Conservation (phyloP, 2,113 vertebrate genomes). For the Azemiops feae region DNA sequence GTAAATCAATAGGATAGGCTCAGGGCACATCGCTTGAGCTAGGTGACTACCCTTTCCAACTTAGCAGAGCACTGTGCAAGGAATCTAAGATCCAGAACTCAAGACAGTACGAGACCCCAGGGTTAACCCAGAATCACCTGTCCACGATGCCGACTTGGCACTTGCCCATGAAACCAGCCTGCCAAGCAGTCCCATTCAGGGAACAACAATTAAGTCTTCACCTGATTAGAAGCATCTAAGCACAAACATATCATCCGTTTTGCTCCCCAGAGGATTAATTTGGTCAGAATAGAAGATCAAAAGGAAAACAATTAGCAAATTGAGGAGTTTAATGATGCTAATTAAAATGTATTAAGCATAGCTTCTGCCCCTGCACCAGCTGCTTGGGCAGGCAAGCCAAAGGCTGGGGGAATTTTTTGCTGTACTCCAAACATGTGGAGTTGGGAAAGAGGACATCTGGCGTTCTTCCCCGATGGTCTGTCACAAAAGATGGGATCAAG, state of each 20-base stretch:
- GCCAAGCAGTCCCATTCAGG: fast-evolving
- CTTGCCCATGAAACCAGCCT: not conserved
- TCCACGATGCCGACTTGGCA: not conserved
- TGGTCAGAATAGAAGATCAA: conserved; percentile 49
- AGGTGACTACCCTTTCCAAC: not conserved
- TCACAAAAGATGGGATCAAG: not conserved
- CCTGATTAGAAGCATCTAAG: not conserved
- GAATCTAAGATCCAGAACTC: not conserved
- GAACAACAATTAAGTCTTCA: conserved; percentile 36
- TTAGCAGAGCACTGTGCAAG: not conserved
- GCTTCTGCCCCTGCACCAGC: conserved; percentile 57
- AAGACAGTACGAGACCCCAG: not conserved
- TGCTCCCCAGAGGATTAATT: conserved; percentile 22
- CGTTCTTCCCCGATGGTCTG: not conserved
- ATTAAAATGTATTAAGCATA: conserved; percentile 65
- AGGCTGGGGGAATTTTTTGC: fast-evolving
- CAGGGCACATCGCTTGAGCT: not conserved
- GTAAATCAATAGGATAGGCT: not conserved
- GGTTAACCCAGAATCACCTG: no score
- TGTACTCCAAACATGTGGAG: not conserved
- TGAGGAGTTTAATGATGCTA: conserved; percentile 58
- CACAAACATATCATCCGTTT: not conserved
- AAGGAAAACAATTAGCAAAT: conserved; percentile 63
- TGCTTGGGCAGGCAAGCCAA: conserved; percentile 46
- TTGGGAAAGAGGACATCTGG: conserved; percentile 46